Percentiles rank a stretch among this genome's conserved stretches.
phyloP scores from a whole-genome alignment of 2,797 vertebrate genomes.

The Schizothorax lantsangensis region DNA sequence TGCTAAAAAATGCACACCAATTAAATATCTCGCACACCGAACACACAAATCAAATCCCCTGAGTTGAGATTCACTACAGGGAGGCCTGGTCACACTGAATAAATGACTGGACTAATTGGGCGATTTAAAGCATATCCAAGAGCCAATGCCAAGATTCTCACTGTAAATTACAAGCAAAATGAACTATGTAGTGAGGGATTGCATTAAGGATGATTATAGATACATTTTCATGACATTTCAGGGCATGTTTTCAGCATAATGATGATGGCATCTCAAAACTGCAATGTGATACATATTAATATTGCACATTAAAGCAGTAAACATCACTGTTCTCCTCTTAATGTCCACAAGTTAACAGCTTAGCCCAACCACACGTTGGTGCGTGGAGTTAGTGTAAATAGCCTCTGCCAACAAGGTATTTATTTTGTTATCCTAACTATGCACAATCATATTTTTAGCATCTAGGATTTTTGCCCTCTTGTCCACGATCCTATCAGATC shows the following conservation, averaged over 20 bases:
- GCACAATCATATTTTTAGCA: not conserved
- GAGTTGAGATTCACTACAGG: constrained; percentile 13
- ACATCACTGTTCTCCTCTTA: constrained; percentile 1
- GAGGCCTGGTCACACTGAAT: constrained; percentile 23
- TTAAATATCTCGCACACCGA: constrained; percentile 35
- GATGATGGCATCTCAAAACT: not conserved
- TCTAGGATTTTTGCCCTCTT: not conserved
- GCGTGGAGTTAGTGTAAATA: too few relatives aligned
- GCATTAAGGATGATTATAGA: constrained; percentile 11
- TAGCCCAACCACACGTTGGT: too few relatives aligned
- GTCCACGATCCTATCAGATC: not conserved
- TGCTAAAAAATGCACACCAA: constrained; percentile 20
- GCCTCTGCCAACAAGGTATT: not conserved
- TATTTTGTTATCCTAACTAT: not conserved
- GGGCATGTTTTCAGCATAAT: not conserved
- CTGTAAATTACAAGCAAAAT: not conserved
- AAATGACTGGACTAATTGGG: constrained; percentile 47
- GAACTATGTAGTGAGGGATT: not conserved
- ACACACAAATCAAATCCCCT: constrained; percentile 35
- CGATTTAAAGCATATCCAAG: constrained; percentile 40
- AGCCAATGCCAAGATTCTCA: not conserved
- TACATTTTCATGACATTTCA: not conserved
- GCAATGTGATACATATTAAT: not conserved
- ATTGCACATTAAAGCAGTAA: not conserved
- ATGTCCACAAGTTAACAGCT: not conserved